Evolutionary conservation across 2,888 invertebrate species (phyloP), one percentile per base, ranked within the genome.

Genomic region (Macrophya alboannulata): DNA sequence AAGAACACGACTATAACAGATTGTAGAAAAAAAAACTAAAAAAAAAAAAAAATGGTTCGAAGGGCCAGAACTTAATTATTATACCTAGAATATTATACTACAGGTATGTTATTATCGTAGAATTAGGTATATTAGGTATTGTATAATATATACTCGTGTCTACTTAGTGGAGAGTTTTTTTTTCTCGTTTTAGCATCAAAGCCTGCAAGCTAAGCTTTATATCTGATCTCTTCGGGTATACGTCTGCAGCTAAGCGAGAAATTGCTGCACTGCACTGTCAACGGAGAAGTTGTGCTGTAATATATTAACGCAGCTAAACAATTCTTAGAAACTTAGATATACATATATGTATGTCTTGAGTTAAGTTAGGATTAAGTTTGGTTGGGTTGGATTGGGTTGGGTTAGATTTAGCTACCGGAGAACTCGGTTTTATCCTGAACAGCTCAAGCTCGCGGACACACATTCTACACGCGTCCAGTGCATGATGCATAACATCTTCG

Each of bases 321-420:
- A 43, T 72, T 72, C 72, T 43, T 6, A 72, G 72, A 72, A 72
- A 72, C 10, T 43, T 15, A 37, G 1, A 4, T 40, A 17, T 0
- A 5, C 15, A 65, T 25, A 31, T 40, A n/a, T 40, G 4, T 9
- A 4, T 62, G 6, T 8, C 5, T 21, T 21, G 10, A 31, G 55
- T 8, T 55, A 55, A 55, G 55, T 62, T 62, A 25, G 25, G 25
- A 21, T 62, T 62, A 12, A 10, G 25, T 21, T 62, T 25, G 62
- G 62, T 55, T 55, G 2, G 55, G n/a, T 55, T 17, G 6, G 55
- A 55, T 55, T n/a, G n/a, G 62, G 62, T 55, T 55, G 2, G 55
- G n/a, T 55, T 17, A n/a, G 55, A 55, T 55, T n/a, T 55, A 71
- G 71, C 72, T 72, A 72, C 72, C 72, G 43, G 72, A 72, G 72